phyloP scores from a whole-genome alignment of 1,140 invertebrate species.

The Drosophila ficusphila region DNA sequence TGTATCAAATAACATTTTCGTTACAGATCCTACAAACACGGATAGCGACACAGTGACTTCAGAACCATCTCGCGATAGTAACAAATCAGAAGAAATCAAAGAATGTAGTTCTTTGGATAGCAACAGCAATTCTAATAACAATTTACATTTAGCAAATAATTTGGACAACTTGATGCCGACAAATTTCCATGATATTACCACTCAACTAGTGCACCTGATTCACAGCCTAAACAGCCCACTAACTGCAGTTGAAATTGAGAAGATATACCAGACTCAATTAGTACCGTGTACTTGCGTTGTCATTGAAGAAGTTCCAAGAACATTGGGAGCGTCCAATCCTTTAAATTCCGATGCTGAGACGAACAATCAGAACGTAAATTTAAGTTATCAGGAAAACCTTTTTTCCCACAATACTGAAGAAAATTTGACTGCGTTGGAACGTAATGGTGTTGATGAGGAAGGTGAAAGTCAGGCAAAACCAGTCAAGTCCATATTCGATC shows the following conservation, averaged over 20 bases:
- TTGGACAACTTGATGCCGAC: not conserved
- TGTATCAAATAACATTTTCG: too few relatives aligned
- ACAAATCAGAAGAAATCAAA: slow-evolving; percentile 41
- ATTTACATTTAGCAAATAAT: slow-evolving; percentile 16
- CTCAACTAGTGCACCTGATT: slow-evolving; percentile 63
- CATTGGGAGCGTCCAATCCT: not conserved
- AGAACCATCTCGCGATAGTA: slow-evolving; percentile 67
- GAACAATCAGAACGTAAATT: not conserved
- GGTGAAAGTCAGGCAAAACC: slow-evolving; percentile 41
- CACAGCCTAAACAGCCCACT: slow-evolving; percentile 47
- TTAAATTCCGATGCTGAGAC: not conserved
- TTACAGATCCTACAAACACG: slow-evolving; percentile 53
- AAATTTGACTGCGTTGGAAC: not conserved
- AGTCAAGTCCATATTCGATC: slow-evolving; percentile 71
- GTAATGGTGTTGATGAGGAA: slow-evolving; percentile 1
- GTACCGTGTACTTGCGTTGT: slow-evolving; percentile 74
- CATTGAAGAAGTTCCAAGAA: slow-evolving; percentile 32
- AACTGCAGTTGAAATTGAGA: slow-evolving; percentile 47
- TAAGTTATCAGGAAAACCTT: slow-evolving; percentile 2
- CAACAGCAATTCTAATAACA: slow-evolving; percentile 58
- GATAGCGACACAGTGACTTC: slow-evolving; percentile 77
- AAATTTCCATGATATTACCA: slow-evolving; percentile 47
- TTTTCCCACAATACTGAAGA: not conserved
- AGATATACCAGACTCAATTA: slow-evolving; percentile 45
- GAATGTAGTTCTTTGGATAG: slow-evolving; percentile 58